phyloP scores from a whole-genome alignment of 2,888 invertebrate genomes.

The Adineta ricciae region DNA sequence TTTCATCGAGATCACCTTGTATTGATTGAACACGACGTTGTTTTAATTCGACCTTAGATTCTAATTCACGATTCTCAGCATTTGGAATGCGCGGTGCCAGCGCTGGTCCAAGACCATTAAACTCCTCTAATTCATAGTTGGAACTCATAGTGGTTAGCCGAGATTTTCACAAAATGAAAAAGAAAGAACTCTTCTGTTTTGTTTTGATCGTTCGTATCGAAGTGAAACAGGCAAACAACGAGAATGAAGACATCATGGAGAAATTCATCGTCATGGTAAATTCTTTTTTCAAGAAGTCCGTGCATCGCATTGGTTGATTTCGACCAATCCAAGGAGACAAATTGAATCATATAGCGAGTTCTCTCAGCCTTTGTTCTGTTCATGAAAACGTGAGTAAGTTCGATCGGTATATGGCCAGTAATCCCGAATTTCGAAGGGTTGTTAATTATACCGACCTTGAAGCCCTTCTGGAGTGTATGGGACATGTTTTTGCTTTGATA shows the following conservation, averaged over 20 bases:
- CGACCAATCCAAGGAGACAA: neutral
- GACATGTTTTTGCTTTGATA: neutral
- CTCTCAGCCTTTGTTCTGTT: neutral
- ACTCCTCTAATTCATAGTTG: neutral
- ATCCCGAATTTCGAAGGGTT: neutral
- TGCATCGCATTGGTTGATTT: neutral
- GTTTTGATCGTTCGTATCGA: neutral
- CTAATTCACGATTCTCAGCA: constrained; percentile 9
- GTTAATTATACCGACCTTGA: neutral
- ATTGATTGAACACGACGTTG: neutral
- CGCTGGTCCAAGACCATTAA: neutral
- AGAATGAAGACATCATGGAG: neutral
- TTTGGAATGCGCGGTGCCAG: constrained; percentile 6
- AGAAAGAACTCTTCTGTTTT: neutral
- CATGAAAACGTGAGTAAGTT: neutral
- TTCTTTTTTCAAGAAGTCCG: neutral
- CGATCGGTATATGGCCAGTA: neutral
- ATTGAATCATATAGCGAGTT: neutral
- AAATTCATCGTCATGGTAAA: neutral
- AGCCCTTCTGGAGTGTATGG: neutral
- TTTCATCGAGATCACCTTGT: constrained; percentile 26
- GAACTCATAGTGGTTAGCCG: neutral
- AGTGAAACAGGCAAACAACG: neutral
- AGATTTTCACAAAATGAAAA: neutral
- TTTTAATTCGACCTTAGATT: neutral